Conservation (phyloP, 2,888 invertebrate genomes). For the Kuschelorhynchus macadamiae region DNA sequence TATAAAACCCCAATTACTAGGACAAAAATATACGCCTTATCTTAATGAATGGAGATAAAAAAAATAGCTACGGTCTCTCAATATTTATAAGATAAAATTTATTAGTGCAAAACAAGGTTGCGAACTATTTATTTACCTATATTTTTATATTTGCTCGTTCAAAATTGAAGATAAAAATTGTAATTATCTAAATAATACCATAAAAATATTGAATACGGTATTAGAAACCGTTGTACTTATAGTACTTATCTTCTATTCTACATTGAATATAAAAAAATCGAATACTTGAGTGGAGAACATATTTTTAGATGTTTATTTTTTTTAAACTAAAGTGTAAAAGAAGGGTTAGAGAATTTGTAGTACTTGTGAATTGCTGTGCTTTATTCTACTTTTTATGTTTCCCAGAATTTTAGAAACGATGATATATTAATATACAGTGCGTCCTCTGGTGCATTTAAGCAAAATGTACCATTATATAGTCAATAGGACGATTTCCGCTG, state of each 20-base stretch:
- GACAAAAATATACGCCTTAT: too few relatives aligned
- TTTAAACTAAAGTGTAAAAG: too few relatives aligned
- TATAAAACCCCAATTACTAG: too few relatives aligned
- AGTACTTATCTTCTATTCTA: constrained; percentile 21
- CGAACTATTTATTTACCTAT: constrained; percentile 35
- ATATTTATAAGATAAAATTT: constrained; percentile 17
- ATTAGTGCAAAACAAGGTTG: constrained; percentile 25
- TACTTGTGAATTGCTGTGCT: background rate
- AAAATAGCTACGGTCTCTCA: background rate
- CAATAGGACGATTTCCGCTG: too few relatives aligned
- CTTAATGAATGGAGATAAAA: too few relatives aligned
- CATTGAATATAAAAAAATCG: constrained; percentile 3
- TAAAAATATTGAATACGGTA: constrained; percentile 29
- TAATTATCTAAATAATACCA: constrained; percentile 22
- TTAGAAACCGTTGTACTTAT: constrained; percentile 2
- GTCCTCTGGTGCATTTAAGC: too few relatives aligned
- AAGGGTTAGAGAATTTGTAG: too few relatives aligned
- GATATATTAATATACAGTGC: too few relatives aligned
- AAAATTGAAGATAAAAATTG: constrained; percentile 28
- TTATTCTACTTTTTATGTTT: too few relatives aligned
- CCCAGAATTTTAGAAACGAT: too few relatives aligned
- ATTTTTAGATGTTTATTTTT: background rate
- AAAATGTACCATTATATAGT: too few relatives aligned
- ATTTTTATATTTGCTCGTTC: constrained; percentile 25
- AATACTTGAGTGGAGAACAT: background rate